phyloP scores from a whole-genome alignment of 2,797 vertebrate species.

The Poeciliopsis presidionis region DNA sequence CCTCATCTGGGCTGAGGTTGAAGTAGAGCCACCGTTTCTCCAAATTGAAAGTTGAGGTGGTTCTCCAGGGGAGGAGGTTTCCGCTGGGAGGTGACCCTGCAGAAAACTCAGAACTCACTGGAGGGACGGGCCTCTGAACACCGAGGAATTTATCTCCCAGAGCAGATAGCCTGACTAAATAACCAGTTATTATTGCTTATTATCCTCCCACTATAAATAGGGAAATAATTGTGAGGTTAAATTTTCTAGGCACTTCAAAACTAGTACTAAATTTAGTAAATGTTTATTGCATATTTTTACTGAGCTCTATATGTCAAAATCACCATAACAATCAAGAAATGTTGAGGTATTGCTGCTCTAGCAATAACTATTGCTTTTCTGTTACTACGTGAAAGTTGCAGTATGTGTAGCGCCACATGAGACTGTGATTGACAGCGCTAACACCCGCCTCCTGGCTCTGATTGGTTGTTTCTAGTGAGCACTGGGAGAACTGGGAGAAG shows the following conservation, averaged over 20 bases:
- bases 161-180: not conserved
- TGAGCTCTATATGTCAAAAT: not conserved
- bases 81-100: not conserved
- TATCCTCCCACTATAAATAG: not conserved
- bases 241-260: not conserved
- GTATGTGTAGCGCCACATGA: too few relatives aligned
- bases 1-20: not conserved
- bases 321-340: not conserved
- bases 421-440: too few relatives aligned
- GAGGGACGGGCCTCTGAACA: too few relatives aligned
- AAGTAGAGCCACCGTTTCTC: not conserved
- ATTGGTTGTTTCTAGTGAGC: too few relatives aligned
- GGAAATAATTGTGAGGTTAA: not conserved
- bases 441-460: too few relatives aligned
- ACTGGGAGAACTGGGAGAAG: too few relatives aligned
- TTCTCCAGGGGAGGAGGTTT: not conserved
- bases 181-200: not conserved
- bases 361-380: not conserved
- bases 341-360: not conserved
- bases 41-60: not conserved
- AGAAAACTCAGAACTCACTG: not conserved
- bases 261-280: not conserved
- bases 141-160: not conserved
- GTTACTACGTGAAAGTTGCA: not conserved
- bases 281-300: not conserved